Conservation (phyloP, 2,888 invertebrate genomes). For the Aspidiotus destructor region DNA sequence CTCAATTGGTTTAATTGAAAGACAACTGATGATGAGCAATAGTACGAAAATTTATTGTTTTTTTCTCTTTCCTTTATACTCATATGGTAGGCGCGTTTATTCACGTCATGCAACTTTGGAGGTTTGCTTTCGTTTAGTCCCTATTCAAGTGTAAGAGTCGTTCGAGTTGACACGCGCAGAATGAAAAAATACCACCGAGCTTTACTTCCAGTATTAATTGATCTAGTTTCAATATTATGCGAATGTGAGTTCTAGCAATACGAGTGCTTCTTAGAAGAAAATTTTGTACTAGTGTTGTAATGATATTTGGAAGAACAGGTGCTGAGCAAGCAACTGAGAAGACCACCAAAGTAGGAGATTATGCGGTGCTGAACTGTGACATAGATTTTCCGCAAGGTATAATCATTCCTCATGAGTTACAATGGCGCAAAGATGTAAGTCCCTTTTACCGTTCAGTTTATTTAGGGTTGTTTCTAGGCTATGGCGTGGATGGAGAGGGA, state of each 20-base stretch:
- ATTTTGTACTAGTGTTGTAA: neutral
- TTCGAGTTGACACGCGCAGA: no score
- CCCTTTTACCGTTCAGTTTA: neutral
- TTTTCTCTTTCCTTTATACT: neutral
- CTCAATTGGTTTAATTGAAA: slow-evolving; percentile 29
- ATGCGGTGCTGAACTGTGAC: slow-evolving; percentile 69
- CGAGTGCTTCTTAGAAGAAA: neutral
- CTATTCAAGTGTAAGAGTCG: no score
- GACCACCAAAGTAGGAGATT: slow-evolving; percentile 65
- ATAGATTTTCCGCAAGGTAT: slow-evolving; percentile 79
- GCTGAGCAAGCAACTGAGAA: slow-evolving; percentile 41
- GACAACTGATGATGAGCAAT: neutral
- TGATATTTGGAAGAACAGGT: neutral
- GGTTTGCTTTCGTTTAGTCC: no score
- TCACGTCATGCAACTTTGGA: no score
- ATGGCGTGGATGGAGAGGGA: neutral
- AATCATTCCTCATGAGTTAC: slow-evolving; percentile 73
- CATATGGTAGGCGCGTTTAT: neutral
- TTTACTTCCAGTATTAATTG: neutral
- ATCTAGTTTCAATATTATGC: neutral
- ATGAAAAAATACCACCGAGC: no score
- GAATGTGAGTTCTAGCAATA: neutral
- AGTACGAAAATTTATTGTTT: neutral
- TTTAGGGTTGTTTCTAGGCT: neutral
- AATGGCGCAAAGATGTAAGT: slow-evolving; percentile 84